A percentile compares a stretch with the other conserved stretches of the same genome.
phyloP scores from a whole-genome alignment of 2,888 invertebrate species.

The Sceliomorpha sp. region DNA sequence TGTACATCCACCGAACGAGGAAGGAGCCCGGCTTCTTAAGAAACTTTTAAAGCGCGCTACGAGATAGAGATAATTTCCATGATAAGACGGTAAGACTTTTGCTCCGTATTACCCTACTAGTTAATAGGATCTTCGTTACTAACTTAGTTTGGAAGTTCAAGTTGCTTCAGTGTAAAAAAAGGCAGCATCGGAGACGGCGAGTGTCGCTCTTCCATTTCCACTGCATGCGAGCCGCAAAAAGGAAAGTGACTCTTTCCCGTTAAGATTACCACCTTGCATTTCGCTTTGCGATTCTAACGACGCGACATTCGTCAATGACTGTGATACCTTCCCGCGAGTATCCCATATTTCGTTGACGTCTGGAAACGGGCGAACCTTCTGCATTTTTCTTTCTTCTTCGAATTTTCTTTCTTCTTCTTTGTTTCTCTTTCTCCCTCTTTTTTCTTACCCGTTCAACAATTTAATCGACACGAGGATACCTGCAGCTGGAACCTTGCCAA shows the following conservation, averaged over 20 bases:
- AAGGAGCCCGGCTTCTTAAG: constrained; percentile 40
- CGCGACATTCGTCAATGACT: constrained; percentile 32
- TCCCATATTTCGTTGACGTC: not conserved
- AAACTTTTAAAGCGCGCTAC: constrained; percentile 58
- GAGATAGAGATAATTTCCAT: constrained; percentile 67
- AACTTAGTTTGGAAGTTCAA: constrained; percentile 66
- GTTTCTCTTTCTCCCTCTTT: not conserved
- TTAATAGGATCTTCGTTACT: constrained; percentile 69
- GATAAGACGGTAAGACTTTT: constrained; percentile 66
- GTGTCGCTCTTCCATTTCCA: constrained; percentile 31
- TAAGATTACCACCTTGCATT: constrained; percentile 40
- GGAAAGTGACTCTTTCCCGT: constrained; percentile 49
- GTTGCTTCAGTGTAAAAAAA: constrained; percentile 52
- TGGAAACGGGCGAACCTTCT: not conserved
- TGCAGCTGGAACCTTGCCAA: constrained; percentile 41
- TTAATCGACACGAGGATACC: constrained; percentile 40
- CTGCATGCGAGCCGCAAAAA: constrained; percentile 40
- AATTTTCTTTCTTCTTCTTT: constrained; percentile 4
- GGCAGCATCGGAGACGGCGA: constrained; percentile 39
- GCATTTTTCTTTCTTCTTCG: constrained; percentile 1
- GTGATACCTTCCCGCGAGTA: constrained; percentile 8
- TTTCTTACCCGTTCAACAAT: constrained; percentile 29
- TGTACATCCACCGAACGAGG: constrained; percentile 50
- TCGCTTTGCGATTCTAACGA: constrained; percentile 21
- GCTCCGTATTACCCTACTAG: constrained; percentile 65